phyloP scores from a whole-genome alignment of 1,140 invertebrate species.

The Orchesella cincta region DNA sequence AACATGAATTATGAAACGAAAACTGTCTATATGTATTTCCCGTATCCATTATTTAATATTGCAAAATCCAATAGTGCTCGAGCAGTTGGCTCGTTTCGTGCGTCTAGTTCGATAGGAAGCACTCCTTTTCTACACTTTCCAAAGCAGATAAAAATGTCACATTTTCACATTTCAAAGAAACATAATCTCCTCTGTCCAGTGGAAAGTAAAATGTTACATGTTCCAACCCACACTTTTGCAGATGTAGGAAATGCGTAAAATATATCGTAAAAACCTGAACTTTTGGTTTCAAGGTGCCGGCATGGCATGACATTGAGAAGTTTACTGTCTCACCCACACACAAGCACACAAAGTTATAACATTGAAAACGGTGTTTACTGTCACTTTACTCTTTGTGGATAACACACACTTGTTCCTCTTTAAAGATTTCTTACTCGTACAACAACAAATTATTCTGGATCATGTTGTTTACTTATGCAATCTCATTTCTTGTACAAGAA shows the following conservation, averaged over 20 bases:
- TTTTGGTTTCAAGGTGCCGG: background rate
- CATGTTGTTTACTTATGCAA: background rate
- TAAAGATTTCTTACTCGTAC: background rate
- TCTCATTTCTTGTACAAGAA: background rate
- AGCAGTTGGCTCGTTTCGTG: background rate
- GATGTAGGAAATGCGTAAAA: background rate
- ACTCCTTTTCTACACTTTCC: too few species aligned
- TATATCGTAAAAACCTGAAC: background rate
- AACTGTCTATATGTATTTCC: slow-evolving; percentile 9
- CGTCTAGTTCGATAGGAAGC: too few species aligned
- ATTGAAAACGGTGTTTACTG: background rate
- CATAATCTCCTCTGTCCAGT: too few species aligned
- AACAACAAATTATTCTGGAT: background rate
- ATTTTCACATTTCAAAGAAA: too few species aligned
- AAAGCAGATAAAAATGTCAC: too few species aligned
- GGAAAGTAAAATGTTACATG: too few species aligned
- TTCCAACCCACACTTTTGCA: background rate
- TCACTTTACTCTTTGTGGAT: background rate
- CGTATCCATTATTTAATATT: slow-evolving; percentile 8
- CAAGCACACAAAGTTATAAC: background rate
- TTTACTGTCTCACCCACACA: background rate
- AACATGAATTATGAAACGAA: background rate
- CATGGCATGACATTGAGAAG: background rate
- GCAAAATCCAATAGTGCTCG: background rate
- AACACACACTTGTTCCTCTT: background rate